Conservation (phyloP, 1,140 invertebrate species). For the Rhysida immarginata region DNA sequence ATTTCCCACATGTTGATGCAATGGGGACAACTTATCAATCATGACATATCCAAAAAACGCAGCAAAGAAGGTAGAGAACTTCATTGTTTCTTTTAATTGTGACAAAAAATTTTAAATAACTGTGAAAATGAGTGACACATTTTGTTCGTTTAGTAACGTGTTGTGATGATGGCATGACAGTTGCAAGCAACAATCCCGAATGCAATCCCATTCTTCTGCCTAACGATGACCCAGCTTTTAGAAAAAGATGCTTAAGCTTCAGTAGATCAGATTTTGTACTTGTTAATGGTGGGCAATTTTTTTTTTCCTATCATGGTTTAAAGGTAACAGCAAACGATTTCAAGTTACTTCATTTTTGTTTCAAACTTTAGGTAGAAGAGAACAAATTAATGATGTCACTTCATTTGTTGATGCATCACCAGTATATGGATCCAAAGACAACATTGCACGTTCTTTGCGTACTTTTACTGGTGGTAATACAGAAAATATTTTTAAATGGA, state of each 20-base stretch:
- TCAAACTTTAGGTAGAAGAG: slow-evolving; percentile 9
- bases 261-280: slow-evolving; percentile 15
- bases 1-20: slow-evolving; percentile 68
- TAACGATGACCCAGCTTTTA: slow-evolving; percentile 17
- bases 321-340: too few relatives aligned
- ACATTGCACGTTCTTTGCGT: slow-evolving; percentile 22
- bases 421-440: slow-evolving; percentile 29
- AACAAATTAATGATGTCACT: slow-evolving; percentile 37
- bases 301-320: too few relatives aligned
- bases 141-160: slow-evolving; percentile 31
- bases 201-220: slow-evolving; percentile 19
- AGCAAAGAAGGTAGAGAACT: slow-evolving; percentile 1
- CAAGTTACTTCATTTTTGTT: not conserved
- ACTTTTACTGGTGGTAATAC: slow-evolving; percentile 24
- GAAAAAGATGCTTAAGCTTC: slow-evolving; percentile 34
- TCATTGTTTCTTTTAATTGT: not conserved
- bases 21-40: slow-evolving; percentile 70
- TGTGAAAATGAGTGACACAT: not conserved
- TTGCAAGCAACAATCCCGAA: slow-evolving; percentile 11
- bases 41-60: slow-evolving; percentile 66
- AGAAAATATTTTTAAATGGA: too few relatives aligned
- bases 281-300: slow-evolving; percentile 10
- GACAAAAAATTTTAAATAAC: not conserved
- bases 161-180: slow-evolving; percentile 34
- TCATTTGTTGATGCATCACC: slow-evolving; percentile 37